Evolutionary conservation across 2,888 invertebrate species (phyloP), one percentile per base, ranked within the genome.

Genomic region (Polylopha cassiicola): DNA sequence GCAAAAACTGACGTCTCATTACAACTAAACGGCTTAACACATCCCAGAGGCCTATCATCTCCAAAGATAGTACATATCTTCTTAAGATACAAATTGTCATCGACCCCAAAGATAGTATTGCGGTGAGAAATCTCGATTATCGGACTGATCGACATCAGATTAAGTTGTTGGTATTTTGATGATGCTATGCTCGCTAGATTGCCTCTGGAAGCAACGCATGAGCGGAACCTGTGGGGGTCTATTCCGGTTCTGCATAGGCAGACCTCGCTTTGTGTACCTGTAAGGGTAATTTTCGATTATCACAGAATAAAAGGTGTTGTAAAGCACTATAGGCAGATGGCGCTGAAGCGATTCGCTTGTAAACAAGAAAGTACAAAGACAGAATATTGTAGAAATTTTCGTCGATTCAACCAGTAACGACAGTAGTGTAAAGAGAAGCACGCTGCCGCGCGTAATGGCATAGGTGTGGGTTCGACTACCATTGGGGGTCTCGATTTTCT

Each of bases 51-150:
- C 2, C 47, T 43, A 9, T 58, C 49, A 3, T 65, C 63, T 0
- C 65, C 65, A 20, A 71, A 73, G n/a, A 71, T 58, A 0, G 66
- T 63, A 43, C 73, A 73, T 6, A 72, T 67, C 33, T 71, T 67
- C 50, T 65, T 61, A 18, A 73, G 44, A 18, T 61, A 70, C 56
- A 55, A 65, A 0, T 29, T 44, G 24, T 65, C 68, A 2, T 60
- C 50, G 0, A 68, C 63, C 16, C 55, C 62, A 36, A 59, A 67
- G 0, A 71, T 47, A 0, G 61, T 61, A 27, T 58, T 59, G 30
- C 50, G 51, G 2, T 51, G 48, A 1, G 57, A 57, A 0, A 65
- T 39, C 37, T 65, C 64, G 7, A 65, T 38, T 0, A 65, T 38
- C 0, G 64, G 64, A 3, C 50, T 48, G 0, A n/a, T n/a, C n/a